Evolutionary conservation across 1,140 invertebrate genomes (phyloP).

Genomic region (Bombus affinis): DNA sequence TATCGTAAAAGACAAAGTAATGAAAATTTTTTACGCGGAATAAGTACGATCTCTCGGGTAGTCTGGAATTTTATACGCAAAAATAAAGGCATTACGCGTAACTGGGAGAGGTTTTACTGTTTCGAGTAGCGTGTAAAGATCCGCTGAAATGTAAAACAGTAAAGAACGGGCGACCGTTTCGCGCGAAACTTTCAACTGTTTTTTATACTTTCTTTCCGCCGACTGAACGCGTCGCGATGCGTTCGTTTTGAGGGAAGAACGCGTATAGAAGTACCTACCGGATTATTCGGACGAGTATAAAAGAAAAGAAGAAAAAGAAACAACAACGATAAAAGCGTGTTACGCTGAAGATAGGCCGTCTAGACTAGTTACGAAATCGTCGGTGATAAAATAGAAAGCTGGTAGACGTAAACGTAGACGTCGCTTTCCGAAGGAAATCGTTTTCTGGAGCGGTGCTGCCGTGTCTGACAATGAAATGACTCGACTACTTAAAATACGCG

Average conservation of each 20-base stretch:
- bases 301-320: background rate
- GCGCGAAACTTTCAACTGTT: background rate
- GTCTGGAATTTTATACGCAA: background rate
- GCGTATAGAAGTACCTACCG: background rate
- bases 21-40: background rate
- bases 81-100: slow-evolving; percentile 1
- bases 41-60: background rate
- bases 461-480: slow-evolving; percentile 65
- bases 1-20: background rate
- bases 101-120: background rate
- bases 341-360: background rate
- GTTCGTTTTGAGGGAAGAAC: background rate
- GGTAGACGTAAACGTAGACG: slow-evolving; percentile 17
- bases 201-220: background rate
- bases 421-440: slow-evolving; percentile 48
- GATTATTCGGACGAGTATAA: background rate
- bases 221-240: background rate
- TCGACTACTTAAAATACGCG: slow-evolving; percentile 67
- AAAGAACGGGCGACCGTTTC: background rate
- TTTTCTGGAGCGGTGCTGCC: slow-evolving; percentile 36
- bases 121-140: slow-evolving; percentile 17
- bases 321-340: slow-evolving; percentile 1
- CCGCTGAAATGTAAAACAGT: background rate
- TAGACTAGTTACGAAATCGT: slow-evolving; percentile 17
- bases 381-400: slow-evolving; percentile 26